A percentile compares a stretch with the other conserved stretches of the same genome.
Evolutionary conservation across 2,797 vertebrate species (phyloP).

Genomic region (Anomalospiza imberbis): DNA sequence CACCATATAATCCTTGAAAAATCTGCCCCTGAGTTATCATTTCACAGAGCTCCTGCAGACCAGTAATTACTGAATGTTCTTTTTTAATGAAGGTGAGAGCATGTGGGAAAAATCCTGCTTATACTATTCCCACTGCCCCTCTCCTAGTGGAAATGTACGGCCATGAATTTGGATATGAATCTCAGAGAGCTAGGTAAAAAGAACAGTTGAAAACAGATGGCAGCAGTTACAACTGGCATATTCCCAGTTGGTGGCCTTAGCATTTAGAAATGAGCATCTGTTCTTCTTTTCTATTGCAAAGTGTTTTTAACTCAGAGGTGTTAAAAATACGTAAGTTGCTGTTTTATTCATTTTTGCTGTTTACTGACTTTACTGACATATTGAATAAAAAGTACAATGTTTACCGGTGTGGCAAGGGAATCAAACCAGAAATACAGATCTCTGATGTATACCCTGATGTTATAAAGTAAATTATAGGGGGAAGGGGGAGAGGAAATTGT

Average conservation of each 20-base stretch:
- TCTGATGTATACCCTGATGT: slow-evolving; percentile 36
- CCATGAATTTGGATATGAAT: slow-evolving; percentile 67
- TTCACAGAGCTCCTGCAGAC: background rate
- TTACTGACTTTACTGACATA: slow-evolving; percentile 73
- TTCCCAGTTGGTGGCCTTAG: slow-evolving; percentile 79
- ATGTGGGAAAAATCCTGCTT: slow-evolving; percentile 48
- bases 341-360: slow-evolving; percentile 75
- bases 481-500: background rate
- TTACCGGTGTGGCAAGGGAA: slow-evolving; percentile 67
- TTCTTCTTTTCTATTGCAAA: slow-evolving; percentile 72
- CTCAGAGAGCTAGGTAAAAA: slow-evolving; percentile 72
- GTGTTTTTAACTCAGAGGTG: slow-evolving; percentile 72
- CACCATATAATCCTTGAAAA: background rate
- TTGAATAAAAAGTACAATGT: slow-evolving; percentile 68
- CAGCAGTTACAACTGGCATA: slow-evolving; percentile 76
- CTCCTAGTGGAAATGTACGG: slow-evolving; percentile 4
- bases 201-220: slow-evolving; percentile 82
- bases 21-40: slow-evolving; percentile 45
- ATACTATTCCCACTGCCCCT: slow-evolving; percentile 2
- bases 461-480: background rate
- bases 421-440: slow-evolving; percentile 64
- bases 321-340: slow-evolving; percentile 76
- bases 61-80: background rate
- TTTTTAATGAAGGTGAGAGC: slow-evolving; percentile 35
- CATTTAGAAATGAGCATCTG: slow-evolving; percentile 81